Conservation (phyloP, 2,797 vertebrate species). For the Phalanger gymnotis region DNA sequence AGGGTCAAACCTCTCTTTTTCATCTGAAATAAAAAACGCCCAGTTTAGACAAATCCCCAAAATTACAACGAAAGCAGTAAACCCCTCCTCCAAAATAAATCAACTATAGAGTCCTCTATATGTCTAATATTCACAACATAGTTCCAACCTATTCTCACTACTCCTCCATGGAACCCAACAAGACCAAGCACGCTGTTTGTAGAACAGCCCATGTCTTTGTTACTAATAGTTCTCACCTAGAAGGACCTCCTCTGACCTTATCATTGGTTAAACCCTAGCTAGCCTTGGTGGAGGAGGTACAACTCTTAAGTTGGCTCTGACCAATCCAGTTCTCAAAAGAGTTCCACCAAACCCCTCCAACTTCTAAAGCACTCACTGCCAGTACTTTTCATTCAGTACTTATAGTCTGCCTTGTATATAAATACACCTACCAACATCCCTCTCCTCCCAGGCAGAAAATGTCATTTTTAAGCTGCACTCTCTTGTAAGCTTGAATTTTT, state of each 20-base stretch:
- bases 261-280: background rate
- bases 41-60: slow-evolving; percentile 54
- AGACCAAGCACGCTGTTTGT: background rate
- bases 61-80: background rate
- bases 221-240: background rate
- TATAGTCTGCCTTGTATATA: background rate
- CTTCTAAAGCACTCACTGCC: background rate
- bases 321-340: background rate
- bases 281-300: background rate
- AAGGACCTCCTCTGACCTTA: background rate
- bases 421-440: background rate
- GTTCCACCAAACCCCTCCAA: background rate
- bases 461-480: background rate
- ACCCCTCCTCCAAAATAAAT: background rate
- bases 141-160: background rate
- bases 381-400: background rate
- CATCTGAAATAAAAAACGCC: slow-evolving; percentile 88
- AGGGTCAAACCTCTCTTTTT: slow-evolving; percentile 99
- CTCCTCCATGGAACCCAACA: background rate
- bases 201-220: background rate
- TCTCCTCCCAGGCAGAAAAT: background rate
- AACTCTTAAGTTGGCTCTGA: background rate
- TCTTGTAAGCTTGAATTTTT: background rate
- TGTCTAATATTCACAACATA: background rate
- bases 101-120: no score